Evolutionary conservation across 2,113 vertebrate species (phyloP), one percentile per base, ranked within the genome.

Genomic region (Ursus arctos): DNA sequence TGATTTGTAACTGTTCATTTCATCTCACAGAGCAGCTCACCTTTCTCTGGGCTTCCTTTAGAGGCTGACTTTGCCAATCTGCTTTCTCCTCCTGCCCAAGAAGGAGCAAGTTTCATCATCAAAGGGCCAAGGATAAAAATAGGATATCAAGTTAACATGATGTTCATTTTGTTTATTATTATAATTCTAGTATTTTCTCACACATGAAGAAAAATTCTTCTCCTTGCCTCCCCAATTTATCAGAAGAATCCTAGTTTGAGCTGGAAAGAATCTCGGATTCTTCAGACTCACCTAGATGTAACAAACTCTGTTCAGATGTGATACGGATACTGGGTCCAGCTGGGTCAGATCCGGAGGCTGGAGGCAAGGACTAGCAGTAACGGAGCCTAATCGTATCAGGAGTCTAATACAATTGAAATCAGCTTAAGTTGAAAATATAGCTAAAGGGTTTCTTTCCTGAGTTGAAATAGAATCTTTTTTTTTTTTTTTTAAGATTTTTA

Each of bases 1-100:
- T 91, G 53, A 63, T 69, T 71, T 92, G n/a, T 47, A n/a, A 47
- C 91, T 83, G 11, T 59, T 93, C 40, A 21, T 94, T 95, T 93
- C 24, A 57, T 91, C 80, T 53, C 77, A 24, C 16, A 40, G 55
- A 86, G 49, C 2, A 76, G 4, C 21, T 93, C 19, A 91, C 47
- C 12, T 14, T 81, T 90, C 81, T 67, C 71, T 81, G 22, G 55
- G 31, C 28, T 91, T 93, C 82, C 61, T 61, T 33, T 80, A 43
- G 24, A 86, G 40, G 57, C 36, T 65, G 72, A 74, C 11, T 85
- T 92, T 61, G 7, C 43, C 18, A 43, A 12, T 72, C 31, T 4
- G 40, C 57, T 49, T 63, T 94, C 55, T 93, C 26, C 12, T 51
- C 18, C 4, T 61, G 67, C 6, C 49, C 51, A 36, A 49, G 85